Evolutionary conservation across 2,113 vertebrate genomes (phyloP), one percentile per base, ranked within the genome.

Genomic region (Synodontis membranacea): DNA sequence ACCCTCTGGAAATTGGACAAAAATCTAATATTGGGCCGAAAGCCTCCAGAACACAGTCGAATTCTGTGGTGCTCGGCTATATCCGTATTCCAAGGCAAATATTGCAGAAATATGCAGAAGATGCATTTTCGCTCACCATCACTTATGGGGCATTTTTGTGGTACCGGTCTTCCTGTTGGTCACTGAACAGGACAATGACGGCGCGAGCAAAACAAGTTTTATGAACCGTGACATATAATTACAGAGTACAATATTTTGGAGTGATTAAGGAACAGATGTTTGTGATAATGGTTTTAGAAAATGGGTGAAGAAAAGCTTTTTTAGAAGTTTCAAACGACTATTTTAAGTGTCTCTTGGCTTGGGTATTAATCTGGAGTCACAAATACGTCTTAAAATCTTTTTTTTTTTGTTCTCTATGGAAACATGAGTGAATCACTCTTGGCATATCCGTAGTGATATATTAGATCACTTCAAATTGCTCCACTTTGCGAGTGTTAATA

Each of bases 61-160:
- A 78, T 52, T 19, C 28, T 17, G 50, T 11, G 14, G 3, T 62
- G 3, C 31, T 34, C 15, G 3, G n/a, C 15, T 5, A 66, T 42
- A 21, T 70, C 19, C 34, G 23, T 42, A 8, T 70, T 70, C 66
- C 19, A 42, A 66, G 64, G 31, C 14, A 66, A 66, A 66, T 34
- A 34, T 19, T 34, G 64, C 64, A 68, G 31, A 37, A 21, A 15
- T 19, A 9, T 34, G 21, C 7, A 3, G 34, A 70, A 70, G 37
- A 31, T 80, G 83, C 83, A 44, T 84, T 66, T 31, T 14, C 42
- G 64, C 86, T 52, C 44, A 23, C 37, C 46, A 34, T 60, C 31
- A 23, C 21, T 21, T 46, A n/a, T 90, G 39, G 39, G 85, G 44
- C 66, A 64, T 88, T 31, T 86, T 79, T 85, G 82, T 80, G 70